Conservation (phyloP, 2,797 vertebrate genomes). For the Pangasius krempfi region DNA sequence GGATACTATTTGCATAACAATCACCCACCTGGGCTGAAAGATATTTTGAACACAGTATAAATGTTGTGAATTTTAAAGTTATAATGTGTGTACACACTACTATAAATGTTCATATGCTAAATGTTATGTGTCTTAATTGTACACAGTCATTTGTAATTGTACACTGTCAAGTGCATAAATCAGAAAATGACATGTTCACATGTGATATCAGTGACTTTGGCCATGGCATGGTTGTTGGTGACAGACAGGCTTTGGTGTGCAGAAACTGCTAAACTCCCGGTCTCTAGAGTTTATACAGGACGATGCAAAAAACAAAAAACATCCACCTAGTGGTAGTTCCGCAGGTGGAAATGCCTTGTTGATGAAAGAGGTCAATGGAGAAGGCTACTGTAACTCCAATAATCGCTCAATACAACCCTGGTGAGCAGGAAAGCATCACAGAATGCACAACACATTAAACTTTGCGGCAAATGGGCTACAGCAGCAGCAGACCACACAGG, state of each 20-base stretch:
- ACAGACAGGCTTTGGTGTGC: neutral
- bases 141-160: neutral
- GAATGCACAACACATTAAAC: neutral
- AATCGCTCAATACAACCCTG: neutral
- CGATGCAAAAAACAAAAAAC: neutral
- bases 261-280: neutral
- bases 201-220: neutral
- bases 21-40: conserved; percentile 61
- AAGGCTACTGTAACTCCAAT: neutral
- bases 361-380: neutral
- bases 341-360: neutral
- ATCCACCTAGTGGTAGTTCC: neutral
- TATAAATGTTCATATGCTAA: neutral
- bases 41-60: conserved; percentile 8
- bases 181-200: neutral
- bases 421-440: neutral
- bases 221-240: neutral
- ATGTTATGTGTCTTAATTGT: neutral
- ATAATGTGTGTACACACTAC: neutral
- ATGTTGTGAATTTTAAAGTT: neutral
- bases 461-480: neutral
- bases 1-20: conserved; percentile 69
- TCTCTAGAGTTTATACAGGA: neutral
- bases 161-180: neutral
- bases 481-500: neutral